Conservation (phyloP, 1,140 invertebrate species). For the Drosophila suzukii region DNA sequence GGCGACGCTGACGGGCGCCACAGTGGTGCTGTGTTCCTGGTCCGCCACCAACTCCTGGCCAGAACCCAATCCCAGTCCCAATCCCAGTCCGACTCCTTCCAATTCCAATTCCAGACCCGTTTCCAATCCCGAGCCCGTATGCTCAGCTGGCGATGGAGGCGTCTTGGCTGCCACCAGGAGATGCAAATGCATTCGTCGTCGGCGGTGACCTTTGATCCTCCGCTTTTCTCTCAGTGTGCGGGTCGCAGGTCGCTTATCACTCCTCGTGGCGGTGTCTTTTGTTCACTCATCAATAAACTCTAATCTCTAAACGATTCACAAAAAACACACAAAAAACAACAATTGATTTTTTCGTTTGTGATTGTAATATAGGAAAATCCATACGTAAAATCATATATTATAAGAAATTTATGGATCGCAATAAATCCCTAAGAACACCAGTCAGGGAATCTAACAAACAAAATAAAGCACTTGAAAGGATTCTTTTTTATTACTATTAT, state of each 20-base stretch:
- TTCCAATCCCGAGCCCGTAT: constrained; percentile 12
- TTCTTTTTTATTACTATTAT: no score
- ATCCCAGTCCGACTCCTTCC: neutral
- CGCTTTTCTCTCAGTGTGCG: constrained; percentile 35
- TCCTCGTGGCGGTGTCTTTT: constrained; percentile 13
- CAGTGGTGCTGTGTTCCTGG: constrained; percentile 27
- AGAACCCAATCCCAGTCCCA: neutral
- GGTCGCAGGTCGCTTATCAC: constrained; percentile 28
- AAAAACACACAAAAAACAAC: constrained; percentile 4
- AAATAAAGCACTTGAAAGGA: no score
- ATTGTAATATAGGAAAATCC: neutral
- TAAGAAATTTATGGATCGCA: no score
- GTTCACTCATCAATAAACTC: constrained; percentile 37
- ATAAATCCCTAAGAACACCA: no score
- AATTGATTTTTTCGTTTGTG: neutral
- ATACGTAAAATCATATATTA: no score
- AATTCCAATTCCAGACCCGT: neutral
- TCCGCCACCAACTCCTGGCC: constrained; percentile 8
- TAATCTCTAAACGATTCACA: constrained; percentile 28
- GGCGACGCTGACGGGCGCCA: constrained; percentile 57
- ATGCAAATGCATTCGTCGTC: constrained; percentile 70
- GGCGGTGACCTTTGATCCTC: constrained; percentile 17
- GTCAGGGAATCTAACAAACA: no score
- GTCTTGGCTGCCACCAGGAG: constrained; percentile 54
- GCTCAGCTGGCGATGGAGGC: constrained; percentile 26